These are phyloP conservation scores for Jordanella pulchra DNA, from an alignment of 2,797 vertebrate genomes.

Conservation along the genomic window DNA sequence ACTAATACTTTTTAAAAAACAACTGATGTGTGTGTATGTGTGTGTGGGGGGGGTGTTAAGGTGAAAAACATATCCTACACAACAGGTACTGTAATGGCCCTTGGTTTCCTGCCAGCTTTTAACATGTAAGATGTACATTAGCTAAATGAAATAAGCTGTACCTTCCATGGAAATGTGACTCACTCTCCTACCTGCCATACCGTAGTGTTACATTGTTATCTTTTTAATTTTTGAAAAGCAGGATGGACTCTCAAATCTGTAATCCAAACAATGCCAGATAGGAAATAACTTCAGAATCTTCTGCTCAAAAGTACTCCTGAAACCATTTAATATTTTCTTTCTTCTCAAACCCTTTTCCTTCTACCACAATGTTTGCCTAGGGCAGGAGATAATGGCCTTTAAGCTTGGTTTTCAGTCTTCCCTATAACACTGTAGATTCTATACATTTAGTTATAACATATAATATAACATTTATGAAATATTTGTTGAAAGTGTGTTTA, in stretches of 20 bases:
- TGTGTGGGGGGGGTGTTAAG: too few relatives aligned
- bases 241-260: neutral
- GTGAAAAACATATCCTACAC: too few relatives aligned
- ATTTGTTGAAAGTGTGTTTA: neutral
- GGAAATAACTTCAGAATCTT: neutral
- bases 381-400: neutral
- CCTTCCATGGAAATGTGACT: neutral
- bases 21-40: too few relatives aligned
- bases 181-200: neutral
- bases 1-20: neutral
- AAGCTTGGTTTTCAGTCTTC: neutral
- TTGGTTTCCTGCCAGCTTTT: neutral
- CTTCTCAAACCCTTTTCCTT: neutral
- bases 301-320: neutral
- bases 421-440: neutral
- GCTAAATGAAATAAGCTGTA: neutral
- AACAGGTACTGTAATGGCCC: too few relatives aligned
- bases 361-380: neutral
- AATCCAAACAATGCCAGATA: neutral
- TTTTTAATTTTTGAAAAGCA: neutral
- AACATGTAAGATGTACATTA: neutral
- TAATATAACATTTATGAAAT: neutral
- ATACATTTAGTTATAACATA: neutral
- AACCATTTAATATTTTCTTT: neutral
- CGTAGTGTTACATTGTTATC: too few relatives aligned